Evolutionary conservation across 2,113 vertebrate species (phyloP).

Genomic region (Sylvietta virens): DNA sequence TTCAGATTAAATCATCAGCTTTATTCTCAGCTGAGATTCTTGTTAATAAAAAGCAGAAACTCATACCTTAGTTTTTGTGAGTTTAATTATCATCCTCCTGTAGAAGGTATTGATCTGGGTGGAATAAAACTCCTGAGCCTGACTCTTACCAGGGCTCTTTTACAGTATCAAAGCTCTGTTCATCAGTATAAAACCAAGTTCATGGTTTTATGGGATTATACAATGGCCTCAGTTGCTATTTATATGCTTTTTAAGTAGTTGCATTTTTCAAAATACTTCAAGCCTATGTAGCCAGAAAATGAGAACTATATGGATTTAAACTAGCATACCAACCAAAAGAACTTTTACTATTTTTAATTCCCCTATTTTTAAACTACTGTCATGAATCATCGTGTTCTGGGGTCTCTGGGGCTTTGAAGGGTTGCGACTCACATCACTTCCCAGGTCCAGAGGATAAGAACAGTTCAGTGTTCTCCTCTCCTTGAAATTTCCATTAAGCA

Average conservation of each 20-base stretch:
- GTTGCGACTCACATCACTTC: not conserved
- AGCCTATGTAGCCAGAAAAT: not conserved
- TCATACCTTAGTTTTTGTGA: not conserved
- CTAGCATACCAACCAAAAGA: not conserved
- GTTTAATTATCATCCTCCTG: not conserved
- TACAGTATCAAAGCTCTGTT: not conserved
- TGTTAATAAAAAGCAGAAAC: not conserved
- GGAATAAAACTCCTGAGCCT: not conserved
- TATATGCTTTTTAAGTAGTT: not conserved
- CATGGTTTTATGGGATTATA: not conserved
- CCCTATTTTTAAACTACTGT: conserved; percentile 25
- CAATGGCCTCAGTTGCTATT: not conserved
- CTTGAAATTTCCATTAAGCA: not conserved
- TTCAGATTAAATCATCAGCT: not conserved
- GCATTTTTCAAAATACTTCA: not conserved
- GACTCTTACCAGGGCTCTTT: not conserved
- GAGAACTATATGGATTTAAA: not conserved
- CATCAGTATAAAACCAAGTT: not conserved
- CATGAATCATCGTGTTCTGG: not conserved
- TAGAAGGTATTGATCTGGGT: not conserved
- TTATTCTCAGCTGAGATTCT: not conserved
- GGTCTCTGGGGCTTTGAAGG: conserved; percentile 25
- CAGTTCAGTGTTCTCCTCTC: not conserved
- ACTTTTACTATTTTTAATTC: conserved; percentile 9
- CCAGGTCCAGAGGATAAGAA: not conserved